These are phyloP conservation scores for Dendrophyllia cribrosa DNA, from an alignment of 64 coral and sea anemone genomes.

Conservation along the genomic window DNA sequence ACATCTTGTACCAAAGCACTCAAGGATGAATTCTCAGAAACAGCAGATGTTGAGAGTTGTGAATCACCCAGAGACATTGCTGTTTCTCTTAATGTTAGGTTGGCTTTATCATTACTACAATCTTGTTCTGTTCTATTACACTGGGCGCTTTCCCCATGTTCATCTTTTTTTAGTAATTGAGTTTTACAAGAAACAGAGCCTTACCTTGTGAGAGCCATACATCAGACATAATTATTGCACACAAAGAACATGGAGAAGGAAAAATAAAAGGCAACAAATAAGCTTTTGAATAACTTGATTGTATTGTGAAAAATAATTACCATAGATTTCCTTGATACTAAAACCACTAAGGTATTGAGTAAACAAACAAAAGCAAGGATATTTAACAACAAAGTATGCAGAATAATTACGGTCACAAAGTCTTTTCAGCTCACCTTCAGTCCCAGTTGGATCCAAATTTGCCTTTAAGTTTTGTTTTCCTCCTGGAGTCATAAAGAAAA, in stretches of 20 bases:
- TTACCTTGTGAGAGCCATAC: conserved; percentile 74
- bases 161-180: background rate
- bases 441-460: conserved; percentile 4
- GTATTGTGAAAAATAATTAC: too few species aligned
- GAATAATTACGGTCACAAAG: too few species aligned
- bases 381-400: too few species aligned
- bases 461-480: conserved; percentile 17
- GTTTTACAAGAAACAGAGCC: conserved; percentile 48
- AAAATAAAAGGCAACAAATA: conserved; percentile 59
- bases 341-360: too few species aligned
- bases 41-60: background rate
- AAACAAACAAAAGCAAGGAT: too few species aligned
- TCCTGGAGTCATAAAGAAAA: background rate
- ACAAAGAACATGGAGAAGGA: conserved; percentile 18
- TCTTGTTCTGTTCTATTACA: background rate
- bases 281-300: conserved; percentile 13
- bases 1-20: background rate
- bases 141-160: background rate
- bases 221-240: conserved; percentile 4
- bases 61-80: too few species aligned
- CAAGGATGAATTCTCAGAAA: background rate
- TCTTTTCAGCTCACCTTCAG: conserved; percentile 34
- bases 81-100: background rate
- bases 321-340: too few species aligned
- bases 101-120: background rate